A percentile compares a stretch with the other conserved stretches of the same genome.
Conservation (phyloP, 2,113 vertebrate genomes). For the Acinonyx jubatus region DNA sequence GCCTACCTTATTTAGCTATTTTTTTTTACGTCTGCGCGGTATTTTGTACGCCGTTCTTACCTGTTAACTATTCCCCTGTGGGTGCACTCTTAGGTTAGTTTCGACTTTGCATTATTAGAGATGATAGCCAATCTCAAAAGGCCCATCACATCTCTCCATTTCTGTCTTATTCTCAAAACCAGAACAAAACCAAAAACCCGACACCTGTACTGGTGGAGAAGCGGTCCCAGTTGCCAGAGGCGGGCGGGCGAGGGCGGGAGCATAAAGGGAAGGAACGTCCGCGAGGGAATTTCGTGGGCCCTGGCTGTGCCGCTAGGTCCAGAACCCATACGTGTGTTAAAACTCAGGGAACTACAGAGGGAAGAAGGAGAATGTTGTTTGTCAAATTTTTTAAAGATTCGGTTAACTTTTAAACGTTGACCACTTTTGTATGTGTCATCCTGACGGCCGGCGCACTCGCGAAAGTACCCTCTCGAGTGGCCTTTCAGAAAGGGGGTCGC, state of each 20-base stretch:
- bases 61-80: not conserved
- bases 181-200: not conserved
- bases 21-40: not conserved
- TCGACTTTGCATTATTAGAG: not conserved
- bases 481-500: not conserved
- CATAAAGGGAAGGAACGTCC: rapidly evolving
- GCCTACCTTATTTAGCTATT: not conserved
- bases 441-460: rapidly evolving
- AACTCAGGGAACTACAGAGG: not conserved
- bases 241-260: rapidly evolving
- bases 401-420: not conserved
- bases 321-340: not conserved
- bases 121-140: not conserved
- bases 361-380: not conserved
- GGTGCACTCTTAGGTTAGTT: not conserved
- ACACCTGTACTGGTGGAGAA: not conserved
- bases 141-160: rapidly evolving
- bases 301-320: not conserved
- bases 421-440: too few relatives aligned
- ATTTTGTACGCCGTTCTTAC: not conserved
- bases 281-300: not conserved
- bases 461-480: rapidly evolving
- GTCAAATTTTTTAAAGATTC: not conserved
- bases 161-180: not conserved
- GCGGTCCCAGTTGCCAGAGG: not conserved